These are phyloP conservation scores for Semibalanus balanoides DNA, from an alignment of 1,140 invertebrate genomes.

Conservation along the genomic window DNA sequence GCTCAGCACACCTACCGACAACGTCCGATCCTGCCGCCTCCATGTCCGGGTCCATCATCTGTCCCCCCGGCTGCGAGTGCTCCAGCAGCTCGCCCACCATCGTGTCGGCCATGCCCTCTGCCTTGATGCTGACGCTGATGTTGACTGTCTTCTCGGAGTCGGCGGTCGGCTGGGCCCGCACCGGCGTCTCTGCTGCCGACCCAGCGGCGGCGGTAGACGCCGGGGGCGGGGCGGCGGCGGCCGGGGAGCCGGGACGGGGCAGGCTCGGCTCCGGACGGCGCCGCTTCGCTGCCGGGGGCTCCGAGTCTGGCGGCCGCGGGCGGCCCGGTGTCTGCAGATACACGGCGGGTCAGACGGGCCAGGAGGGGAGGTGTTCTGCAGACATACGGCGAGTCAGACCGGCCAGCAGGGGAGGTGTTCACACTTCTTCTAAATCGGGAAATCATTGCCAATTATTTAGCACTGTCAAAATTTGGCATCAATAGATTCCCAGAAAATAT, in stretches of 20 bases:
- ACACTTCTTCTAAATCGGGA: too few relatives aligned
- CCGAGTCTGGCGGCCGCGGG: not conserved
- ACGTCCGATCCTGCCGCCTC: not conserved
- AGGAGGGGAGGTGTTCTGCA: too few relatives aligned
- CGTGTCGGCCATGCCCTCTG: not conserved
- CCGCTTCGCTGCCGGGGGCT: not conserved
- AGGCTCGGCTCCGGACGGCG: not conserved
- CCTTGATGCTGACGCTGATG: constrained; percentile 1
- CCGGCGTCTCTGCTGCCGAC: too few relatives aligned
- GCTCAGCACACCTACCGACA: not conserved
- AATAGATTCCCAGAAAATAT: too few relatives aligned
- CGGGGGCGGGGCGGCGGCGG: too few relatives aligned
- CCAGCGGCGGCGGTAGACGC: too few relatives aligned
- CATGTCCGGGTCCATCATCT: not conserved
- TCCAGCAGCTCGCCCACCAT: not conserved
- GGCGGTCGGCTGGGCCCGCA: too few relatives aligned
- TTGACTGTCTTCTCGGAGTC: not conserved
- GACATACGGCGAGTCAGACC: too few relatives aligned
- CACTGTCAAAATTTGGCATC: too few relatives aligned
- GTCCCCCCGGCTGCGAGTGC: not conserved
- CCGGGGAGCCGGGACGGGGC: not conserved
- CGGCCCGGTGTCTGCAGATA: not conserved
- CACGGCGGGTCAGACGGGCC: too few relatives aligned
- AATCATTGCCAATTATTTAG: too few relatives aligned
- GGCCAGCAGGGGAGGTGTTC: too few relatives aligned